Evolutionary conservation across 2,797 vertebrate genomes (phyloP), one percentile per base, ranked within the genome.

Genomic region (Enteromius radiatus): DNA sequence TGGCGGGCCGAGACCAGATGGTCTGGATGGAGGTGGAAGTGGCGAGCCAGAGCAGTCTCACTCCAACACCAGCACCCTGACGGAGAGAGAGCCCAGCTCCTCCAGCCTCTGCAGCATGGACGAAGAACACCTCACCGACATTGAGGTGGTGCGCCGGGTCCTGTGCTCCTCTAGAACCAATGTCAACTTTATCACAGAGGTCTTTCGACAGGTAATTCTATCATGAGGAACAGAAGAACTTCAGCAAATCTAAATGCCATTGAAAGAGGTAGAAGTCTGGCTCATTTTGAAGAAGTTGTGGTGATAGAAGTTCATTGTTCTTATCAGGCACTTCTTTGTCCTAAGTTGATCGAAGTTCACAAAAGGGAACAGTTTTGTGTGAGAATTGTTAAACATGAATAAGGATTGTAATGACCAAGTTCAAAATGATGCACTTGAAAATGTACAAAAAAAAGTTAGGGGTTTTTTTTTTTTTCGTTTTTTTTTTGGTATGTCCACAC

Each of bases 61-160:
- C 93, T 99, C 98, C 56, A 99, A 99, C 87, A 99, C 98, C 71
- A 99, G 97, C 87, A 99, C 98, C 1, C 90, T 99, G 86, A 99
- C 98, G 0, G 98, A 99, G 89, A 93, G 98, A 83, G 98, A 99
- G 85, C 98, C 98, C 21, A 99, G 98, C 92, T 98, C 98, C 47
- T 99, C 98, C 67, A 99, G 98, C 23, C 96, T 99, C 49, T 99
- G 98, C 89, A 99, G 97, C 90, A 97, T 99, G 90, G 98, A 99
- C 31, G 97, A 99, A 89, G 98, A 99, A 59, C 97, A 99, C 93
- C 95, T 99, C 84, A 96, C 94, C 0, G 94, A 95, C 88, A 94
- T 96, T 89, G 95, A 96, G 89, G 94, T 96, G 84, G 94, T 96
- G 86, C 95, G 97, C 73, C 96, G 95, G 89, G 98, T 98, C 10